These are phyloP conservation scores for Panthera tigris DNA, from an alignment of 2,113 vertebrate genomes.

Conservation along the genomic window DNA sequence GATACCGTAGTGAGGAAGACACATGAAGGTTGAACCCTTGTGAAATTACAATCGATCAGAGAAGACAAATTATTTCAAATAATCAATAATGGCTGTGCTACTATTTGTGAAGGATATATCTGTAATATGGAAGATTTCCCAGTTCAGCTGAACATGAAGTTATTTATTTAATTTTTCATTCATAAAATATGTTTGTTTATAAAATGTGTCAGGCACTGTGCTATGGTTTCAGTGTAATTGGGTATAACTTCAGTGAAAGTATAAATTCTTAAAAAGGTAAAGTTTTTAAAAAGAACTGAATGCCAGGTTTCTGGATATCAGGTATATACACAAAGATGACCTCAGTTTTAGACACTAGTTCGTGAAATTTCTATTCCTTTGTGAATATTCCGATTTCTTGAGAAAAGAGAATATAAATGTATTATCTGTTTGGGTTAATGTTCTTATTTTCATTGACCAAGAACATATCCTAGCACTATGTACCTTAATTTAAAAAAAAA, in stretches of 20 bases:
- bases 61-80: neutral
- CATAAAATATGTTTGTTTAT: neutral
- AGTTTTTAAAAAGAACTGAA: neutral
- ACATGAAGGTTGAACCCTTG: neutral
- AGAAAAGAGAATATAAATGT: neutral
- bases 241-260: neutral
- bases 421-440: neutral
- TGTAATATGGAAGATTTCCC: neutral
- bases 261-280: neutral
- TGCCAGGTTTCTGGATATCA: neutral
- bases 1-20: neutral
- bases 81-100: neutral
- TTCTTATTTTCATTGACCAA: neutral
- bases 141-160: neutral
- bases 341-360: neutral
- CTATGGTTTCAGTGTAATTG: neutral
- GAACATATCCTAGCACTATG: neutral
- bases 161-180: neutral
- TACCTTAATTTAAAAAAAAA: neutral
- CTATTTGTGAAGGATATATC: neutral
- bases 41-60: neutral
- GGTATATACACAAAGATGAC: neutral
- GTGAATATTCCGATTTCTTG: neutral
- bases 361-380: neutral
- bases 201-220: neutral